Percentiles rank a stretch among this genome's conserved stretches.
Evolutionary conservation across 2,113 vertebrate species (phyloP).

Genomic region (Lathamus discolor): DNA sequence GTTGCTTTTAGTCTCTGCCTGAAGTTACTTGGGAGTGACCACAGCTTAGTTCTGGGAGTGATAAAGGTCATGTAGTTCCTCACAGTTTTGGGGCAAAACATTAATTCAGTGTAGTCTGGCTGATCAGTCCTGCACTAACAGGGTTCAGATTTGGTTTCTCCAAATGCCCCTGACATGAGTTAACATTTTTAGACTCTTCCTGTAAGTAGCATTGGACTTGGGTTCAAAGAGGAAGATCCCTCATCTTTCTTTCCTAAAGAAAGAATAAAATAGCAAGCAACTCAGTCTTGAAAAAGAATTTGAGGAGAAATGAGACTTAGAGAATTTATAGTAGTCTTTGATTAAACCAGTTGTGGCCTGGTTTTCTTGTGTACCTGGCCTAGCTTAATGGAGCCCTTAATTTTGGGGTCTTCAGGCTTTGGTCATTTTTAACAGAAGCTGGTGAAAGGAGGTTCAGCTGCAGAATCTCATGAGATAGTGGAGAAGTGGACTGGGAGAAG

Average conservation of each 20-base stretch:
- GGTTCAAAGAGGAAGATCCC: neutral
- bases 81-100: neutral
- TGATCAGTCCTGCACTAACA: neutral
- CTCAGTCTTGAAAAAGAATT: neutral
- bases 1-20: neutral
- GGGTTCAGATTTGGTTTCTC: accelerated
- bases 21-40: neutral
- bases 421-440: neutral
- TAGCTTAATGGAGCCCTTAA: neutral
- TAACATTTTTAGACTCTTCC: neutral
- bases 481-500: neutral
- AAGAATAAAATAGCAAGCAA: neutral
- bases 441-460: neutral
- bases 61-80: neutral
- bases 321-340: neutral
- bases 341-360: neutral
- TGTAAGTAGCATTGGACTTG: neutral
- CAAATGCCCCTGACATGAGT: neutral
- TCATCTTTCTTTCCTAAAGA: neutral
- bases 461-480: neutral
- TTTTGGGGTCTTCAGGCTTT: neutral
- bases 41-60: neutral
- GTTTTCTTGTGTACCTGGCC: neutral
- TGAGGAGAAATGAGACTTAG: neutral
- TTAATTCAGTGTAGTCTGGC: neutral